Percentiles rank a stretch among this genome's conserved stretches.
phyloP scores from a whole-genome alignment of 2,888 invertebrate genomes.

The Polydrusus pterygomalis region DNA sequence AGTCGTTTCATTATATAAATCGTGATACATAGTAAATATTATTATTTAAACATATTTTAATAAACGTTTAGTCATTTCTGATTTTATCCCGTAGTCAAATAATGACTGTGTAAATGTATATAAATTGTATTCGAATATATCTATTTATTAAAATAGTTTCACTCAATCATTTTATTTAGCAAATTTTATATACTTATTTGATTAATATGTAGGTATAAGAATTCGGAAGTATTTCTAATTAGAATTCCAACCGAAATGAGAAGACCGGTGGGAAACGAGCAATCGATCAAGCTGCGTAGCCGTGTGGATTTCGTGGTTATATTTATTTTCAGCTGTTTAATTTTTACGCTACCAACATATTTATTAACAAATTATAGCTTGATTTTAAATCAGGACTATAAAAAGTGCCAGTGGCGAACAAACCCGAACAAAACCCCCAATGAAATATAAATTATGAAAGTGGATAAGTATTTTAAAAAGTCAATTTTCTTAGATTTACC shows the following conservation, averaged over 20 bases:
- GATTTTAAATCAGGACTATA: neutral
- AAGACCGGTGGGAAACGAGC: neutral
- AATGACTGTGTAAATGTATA: too few species aligned
- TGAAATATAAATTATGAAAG: too few species aligned
- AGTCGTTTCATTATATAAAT: too few species aligned
- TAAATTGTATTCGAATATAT: neutral
- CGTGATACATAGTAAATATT: too few species aligned
- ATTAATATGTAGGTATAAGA: slow-evolving; percentile 6
- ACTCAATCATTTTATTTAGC: neutral
- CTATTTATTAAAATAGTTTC: neutral
- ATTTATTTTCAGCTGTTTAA: slow-evolving; percentile 8
- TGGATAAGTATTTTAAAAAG: too few species aligned
- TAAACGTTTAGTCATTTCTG: too few species aligned
- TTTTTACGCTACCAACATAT: neutral
- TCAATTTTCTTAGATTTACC: too few species aligned
- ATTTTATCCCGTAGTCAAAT: too few species aligned
- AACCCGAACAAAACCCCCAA: too few species aligned
- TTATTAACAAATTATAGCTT: neutral
- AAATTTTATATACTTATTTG: slow-evolving; percentile 2
- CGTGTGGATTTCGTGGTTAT: neutral
- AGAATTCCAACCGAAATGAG: slow-evolving; percentile 14
- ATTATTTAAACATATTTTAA: too few species aligned
- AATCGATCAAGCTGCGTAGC: slow-evolving; percentile 6
- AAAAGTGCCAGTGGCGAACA: too few species aligned
- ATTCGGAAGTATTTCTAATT: slow-evolving; percentile 16